Percentiles rank a stretch among this genome's conserved stretches.
Evolutionary conservation across 2,888 invertebrate genomes (phyloP).

Genomic region (Xestoiulus laeticollis): DNA sequence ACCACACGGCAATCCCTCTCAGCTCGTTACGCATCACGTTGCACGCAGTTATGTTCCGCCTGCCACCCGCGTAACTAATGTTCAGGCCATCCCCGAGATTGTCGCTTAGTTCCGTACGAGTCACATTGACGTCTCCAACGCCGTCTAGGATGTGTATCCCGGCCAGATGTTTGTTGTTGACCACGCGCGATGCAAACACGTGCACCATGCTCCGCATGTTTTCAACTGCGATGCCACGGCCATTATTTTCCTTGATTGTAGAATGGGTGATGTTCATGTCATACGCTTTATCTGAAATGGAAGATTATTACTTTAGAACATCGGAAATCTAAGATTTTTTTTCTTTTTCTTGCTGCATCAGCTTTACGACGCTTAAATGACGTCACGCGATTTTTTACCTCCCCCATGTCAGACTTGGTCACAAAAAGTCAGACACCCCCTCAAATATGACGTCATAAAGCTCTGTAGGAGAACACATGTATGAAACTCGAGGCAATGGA

Average conservation of each 20-base stretch:
- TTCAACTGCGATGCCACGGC: slow-evolving; percentile 93
- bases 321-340: background rate
- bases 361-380: too few relatives aligned
- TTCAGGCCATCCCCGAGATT: slow-evolving; percentile 96
- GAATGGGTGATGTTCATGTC: slow-evolving; percentile 89
- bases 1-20: slow-evolving; percentile 88
- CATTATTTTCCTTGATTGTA: slow-evolving; percentile 86
- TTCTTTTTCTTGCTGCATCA: background rate
- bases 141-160: slow-evolving; percentile 90
- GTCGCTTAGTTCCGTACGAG: slow-evolving; percentile 85
- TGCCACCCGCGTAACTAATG: slow-evolving; percentile 93
- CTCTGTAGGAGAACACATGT: too few relatives aligned
- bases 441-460: too few relatives aligned
- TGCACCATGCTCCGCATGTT: slow-evolving; percentile 89
- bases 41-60: slow-evolving; percentile 87
- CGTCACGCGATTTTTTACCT: too few relatives aligned
- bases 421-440: too few relatives aligned
- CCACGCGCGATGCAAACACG: slow-evolving; percentile 82
- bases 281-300: slow-evolving; percentile 72
- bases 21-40: slow-evolving; percentile 87
- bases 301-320: slow-evolving; percentile 40
- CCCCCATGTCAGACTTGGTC: too few relatives aligned
- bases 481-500: too few relatives aligned
- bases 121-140: slow-evolving; percentile 92
- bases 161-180: slow-evolving; percentile 87